Evolutionary conservation across 2,113 vertebrate species (phyloP).

Genomic region (Ibidorhyncha struthersii): DNA sequence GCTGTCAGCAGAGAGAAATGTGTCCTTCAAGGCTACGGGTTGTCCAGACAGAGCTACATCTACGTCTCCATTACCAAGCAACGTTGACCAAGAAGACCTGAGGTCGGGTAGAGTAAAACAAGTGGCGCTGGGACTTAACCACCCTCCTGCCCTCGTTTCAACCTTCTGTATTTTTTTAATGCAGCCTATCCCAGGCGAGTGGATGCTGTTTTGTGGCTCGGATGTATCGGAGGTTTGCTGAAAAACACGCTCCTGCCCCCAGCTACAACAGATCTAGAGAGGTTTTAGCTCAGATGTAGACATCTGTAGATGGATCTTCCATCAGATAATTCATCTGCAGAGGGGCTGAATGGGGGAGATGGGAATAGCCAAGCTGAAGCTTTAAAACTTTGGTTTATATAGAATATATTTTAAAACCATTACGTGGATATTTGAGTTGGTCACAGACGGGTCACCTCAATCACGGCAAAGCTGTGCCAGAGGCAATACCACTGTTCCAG

Average conservation of each 20-base stretch:
- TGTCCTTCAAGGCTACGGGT: accelerated
- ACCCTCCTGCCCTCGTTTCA: background rate
- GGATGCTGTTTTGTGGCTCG: accelerated
- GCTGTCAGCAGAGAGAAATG: background rate
- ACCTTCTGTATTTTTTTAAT: background rate
- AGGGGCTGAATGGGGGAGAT: background rate
- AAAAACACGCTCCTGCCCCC: background rate
- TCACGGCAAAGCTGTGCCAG: background rate
- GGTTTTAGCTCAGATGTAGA: accelerated
- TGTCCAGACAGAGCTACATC: background rate
- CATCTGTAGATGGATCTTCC: too few species aligned
- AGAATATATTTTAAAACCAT: background rate
- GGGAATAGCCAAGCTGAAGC: background rate
- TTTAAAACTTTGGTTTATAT: background rate
- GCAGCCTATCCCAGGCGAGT: accelerated
- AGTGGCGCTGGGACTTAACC: background rate
- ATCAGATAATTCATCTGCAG: too few species aligned
- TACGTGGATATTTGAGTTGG: too few species aligned
- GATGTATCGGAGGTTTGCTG: background rate
- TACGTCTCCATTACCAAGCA: background rate
- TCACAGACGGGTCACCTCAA: background rate
- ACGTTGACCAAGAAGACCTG: background rate
- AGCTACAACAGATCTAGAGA: too few species aligned
- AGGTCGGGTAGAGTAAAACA: background rate
- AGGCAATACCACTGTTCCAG: accelerated